Evolutionary conservation across 2,113 vertebrate genomes (phyloP).

Genomic region (Eira barbara): DNA sequence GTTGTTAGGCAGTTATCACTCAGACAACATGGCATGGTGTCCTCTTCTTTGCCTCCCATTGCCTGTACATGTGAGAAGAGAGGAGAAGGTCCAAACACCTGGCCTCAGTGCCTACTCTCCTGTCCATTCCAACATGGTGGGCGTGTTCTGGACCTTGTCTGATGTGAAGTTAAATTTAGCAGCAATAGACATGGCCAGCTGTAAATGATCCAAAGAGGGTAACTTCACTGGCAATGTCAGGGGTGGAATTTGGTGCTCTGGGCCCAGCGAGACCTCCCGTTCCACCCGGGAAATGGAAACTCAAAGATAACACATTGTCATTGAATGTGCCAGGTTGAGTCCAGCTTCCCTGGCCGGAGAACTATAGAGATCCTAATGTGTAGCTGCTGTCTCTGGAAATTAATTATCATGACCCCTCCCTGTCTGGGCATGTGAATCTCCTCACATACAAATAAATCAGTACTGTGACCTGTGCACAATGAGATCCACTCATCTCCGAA

Average conservation of each 20-base stretch:
- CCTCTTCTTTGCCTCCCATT: neutral
- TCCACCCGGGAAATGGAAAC: neutral
- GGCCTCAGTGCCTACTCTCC: neutral
- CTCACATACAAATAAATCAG: neutral
- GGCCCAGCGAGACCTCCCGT: neutral
- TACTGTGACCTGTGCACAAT: rapidly evolving
- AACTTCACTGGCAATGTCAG: no score
- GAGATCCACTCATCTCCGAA: neutral
- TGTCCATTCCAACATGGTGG: neutral
- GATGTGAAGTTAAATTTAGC: neutral
- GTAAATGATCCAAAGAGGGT: neutral
- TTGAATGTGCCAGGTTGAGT: neutral
- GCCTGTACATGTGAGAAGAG: neutral
- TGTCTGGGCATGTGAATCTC: neutral
- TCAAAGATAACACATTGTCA: neutral
- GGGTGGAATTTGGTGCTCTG: neutral
- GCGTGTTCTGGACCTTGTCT: rapidly evolving
- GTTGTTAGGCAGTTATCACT: neutral
- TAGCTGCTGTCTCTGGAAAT: neutral
- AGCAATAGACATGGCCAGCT: neutral
- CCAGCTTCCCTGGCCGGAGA: neutral
- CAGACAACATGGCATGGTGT: neutral
- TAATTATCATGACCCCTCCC: neutral
- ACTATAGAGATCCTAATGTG: neutral
- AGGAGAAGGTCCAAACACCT: neutral